phyloP scores from a whole-genome alignment of 2,113 vertebrate species.

The Stercorarius parasiticus region DNA sequence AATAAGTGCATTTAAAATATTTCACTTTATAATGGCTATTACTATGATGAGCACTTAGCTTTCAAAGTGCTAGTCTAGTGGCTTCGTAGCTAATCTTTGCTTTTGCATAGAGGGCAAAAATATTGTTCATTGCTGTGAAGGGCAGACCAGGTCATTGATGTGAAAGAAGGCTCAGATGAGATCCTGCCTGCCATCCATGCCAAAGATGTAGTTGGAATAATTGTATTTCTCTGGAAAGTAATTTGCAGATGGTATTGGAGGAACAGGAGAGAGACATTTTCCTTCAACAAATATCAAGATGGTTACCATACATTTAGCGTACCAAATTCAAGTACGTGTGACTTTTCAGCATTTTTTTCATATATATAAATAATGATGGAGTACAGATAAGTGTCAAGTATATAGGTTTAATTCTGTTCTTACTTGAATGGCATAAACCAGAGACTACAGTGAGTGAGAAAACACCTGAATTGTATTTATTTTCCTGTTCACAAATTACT shows the following conservation, averaged over 20 bases:
- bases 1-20: constrained; percentile 25
- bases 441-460: not conserved
- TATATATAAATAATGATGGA: not conserved
- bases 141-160: not conserved
- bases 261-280: not conserved
- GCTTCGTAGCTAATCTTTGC: not conserved
- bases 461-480: not conserved
- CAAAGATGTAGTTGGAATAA: not conserved
- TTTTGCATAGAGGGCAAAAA: not conserved
- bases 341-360: not conserved
- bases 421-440: not conserved
- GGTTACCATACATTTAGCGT: not conserved
- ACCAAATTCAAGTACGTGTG: not conserved
- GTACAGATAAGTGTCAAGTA: not conserved
- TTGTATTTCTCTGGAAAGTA: not conserved
- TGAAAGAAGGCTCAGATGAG: not conserved
- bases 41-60: not conserved
- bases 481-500: not conserved
- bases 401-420: not conserved
- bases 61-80: not conserved
- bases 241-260: not conserved
- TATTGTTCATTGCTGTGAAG: constrained; percentile 8
- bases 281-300: not conserved
- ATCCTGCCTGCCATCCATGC: not conserved
- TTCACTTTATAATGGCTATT: constrained; percentile 9